Evolutionary conservation across 2,888 invertebrate species (phyloP).

Genomic region (Drosophila kambysellisi): DNA sequence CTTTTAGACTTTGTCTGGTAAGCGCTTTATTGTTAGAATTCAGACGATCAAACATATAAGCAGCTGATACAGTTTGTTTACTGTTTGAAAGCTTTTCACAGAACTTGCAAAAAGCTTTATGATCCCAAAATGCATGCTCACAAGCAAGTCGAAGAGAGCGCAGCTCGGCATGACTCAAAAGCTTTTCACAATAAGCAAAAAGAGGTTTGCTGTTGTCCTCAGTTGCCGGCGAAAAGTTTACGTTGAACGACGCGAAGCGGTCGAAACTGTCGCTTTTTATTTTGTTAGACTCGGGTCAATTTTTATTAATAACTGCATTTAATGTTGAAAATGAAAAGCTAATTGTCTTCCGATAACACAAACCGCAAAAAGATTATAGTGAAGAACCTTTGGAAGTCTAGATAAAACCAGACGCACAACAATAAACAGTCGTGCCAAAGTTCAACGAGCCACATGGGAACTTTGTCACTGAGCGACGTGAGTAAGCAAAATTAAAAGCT

Average conservation of each 20-base stretch:
- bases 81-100: neutral
- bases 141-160: neutral
- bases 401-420: neutral
- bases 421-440: conserved; percentile 23
- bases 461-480: conserved; percentile 53
- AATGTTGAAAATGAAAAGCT: neutral
- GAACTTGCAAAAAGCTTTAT: neutral
- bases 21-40: neutral
- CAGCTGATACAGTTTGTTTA: neutral
- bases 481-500: conserved; percentile 32
- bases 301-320: neutral
- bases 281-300: neutral
- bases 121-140: neutral
- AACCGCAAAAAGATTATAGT: conserved; percentile 2
- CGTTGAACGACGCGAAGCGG: neutral
- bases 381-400: conserved; percentile 29
- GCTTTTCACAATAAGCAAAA: neutral
- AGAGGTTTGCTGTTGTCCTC: neutral
- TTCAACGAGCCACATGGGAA: conserved; percentile 45
- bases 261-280: neutral
- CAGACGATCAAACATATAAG: neutral
- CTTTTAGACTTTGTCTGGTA: neutral
- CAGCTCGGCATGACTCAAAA: neutral
- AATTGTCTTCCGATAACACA: neutral
- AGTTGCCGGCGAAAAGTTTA: conserved; percentile 12